A percentile compares a stretch with the other conserved stretches of the same genome.
Evolutionary conservation across 1,140 invertebrate genomes (phyloP).

Genomic region (Paraescarpia echinospica): DNA sequence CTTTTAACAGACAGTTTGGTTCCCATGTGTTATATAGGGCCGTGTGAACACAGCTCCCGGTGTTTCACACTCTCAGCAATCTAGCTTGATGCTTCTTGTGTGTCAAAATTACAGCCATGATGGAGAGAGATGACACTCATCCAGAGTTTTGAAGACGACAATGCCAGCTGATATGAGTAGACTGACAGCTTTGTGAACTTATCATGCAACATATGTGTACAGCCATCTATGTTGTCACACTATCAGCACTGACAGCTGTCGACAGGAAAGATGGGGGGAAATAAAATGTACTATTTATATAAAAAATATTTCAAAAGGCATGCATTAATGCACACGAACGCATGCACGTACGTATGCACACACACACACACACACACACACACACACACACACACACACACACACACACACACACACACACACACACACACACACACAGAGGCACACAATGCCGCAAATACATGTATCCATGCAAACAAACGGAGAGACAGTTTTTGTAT

Average conservation of each 20-base stretch:
- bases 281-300: not conserved
- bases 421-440: too few species aligned
- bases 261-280: not conserved
- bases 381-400: not conserved
- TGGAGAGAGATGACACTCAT: not conserved
- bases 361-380: too few species aligned
- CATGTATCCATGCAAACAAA: too few species aligned
- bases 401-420: not conserved
- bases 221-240: not conserved
- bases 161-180: not conserved
- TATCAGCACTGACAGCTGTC: not conserved
- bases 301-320: not conserved
- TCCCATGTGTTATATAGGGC: not conserved
- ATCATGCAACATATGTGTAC: not conserved
- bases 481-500: not conserved
- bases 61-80: not conserved
- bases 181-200: not conserved
- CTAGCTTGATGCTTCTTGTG: not conserved
- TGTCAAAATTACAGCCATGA: not conserved
- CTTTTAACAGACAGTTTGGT: not conserved
- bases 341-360: not conserved
- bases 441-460: too few species aligned
- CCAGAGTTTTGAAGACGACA: not conserved
- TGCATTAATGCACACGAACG: not conserved
- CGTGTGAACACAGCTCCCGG: not conserved